These are phyloP conservation scores for Alloplasta piceator DNA, from an alignment of 2,888 invertebrate species.

Conservation along the genomic window DNA sequence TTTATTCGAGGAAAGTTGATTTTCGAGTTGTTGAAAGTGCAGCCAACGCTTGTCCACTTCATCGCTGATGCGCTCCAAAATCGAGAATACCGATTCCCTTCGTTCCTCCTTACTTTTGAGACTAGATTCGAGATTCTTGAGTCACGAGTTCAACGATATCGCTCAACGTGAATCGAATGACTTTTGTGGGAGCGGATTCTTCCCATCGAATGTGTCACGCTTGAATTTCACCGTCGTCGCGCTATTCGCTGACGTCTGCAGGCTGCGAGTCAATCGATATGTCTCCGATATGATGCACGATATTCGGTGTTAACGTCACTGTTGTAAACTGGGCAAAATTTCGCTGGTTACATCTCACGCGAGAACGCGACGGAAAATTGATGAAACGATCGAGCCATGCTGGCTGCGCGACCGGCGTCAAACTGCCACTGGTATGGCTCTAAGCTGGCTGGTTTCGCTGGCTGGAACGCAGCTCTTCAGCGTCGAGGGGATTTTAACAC, in stretches of 20 bases:
- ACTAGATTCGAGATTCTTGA: conserved; percentile 71
- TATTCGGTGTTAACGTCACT: conserved; percentile 25
- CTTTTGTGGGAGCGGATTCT: background rate
- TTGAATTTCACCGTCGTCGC: too few species aligned
- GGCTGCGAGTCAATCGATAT: too few species aligned
- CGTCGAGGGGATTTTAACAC: conserved; percentile 47
- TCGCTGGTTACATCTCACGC: conserved; percentile 46
- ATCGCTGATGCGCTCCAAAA: background rate
- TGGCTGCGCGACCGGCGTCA: conserved; percentile 82
- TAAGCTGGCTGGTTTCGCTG: conserved; percentile 71
- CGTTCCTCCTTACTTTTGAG: conserved; percentile 71
- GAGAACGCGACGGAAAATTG: conserved; percentile 66
- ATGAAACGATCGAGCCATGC: conserved; percentile 73
- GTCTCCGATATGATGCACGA: too few species aligned
- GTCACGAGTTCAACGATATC: conserved; percentile 31
- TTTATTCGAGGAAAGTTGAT: too few species aligned
- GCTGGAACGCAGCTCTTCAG: conserved; percentile 66
- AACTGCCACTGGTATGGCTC: conserved; percentile 76
- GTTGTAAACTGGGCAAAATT: conserved; percentile 30
- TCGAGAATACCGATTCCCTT: background rate
- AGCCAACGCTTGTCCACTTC: too few species aligned
- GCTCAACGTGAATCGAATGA: conserved; percentile 1
- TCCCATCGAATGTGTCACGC: background rate
- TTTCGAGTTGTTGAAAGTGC: too few species aligned
- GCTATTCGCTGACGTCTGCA: too few species aligned